Base-by-base conservation (phyloP, 2,113 vertebrate genomes). In the Onychorhynchus coronatus region DNA sequence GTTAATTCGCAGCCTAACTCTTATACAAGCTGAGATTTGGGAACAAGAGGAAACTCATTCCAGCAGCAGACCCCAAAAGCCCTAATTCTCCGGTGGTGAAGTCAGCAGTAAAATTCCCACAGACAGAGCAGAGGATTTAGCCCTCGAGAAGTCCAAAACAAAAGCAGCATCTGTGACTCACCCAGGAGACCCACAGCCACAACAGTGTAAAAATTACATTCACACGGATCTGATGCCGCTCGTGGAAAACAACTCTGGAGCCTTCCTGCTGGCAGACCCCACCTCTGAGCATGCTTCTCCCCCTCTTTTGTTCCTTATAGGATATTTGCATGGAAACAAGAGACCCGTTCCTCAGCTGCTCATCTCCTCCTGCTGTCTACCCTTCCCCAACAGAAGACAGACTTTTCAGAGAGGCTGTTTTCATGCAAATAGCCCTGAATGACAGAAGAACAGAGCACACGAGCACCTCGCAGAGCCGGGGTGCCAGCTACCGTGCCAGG, bases 121-220 rank as follows among this genome's bases (percentile, higher is more conserved):
- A 67, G 59, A 82, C 18, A 53, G 71, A 39, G 67, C 2, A 2
- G 24, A 76, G 39, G 67, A 88, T 74, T 90, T 59, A 84, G 61
- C 47, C 55, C 72, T 86, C 3, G 7, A 90, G 85, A 92, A 86
- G 63, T 37, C 59, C n/a, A 55, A 83, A 92, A 88, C 88, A 92
- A 90, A 94, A 92, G 92, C 75, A 93, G 91, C 85, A 95, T 89
- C 88, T 95, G 90, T 76, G 85, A 58, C 37, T 95, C 55, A 82
- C 59, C 78, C 88, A 27, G 7, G 89, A 95, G 88, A 94, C 77
- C 55, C 88, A 70, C 25, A 70, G 47, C 3, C 71, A 95, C 56
- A 84, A 59, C 53, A 61, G 70, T 41, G 75, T 85, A 93, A 96
- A 96, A 96, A 93, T 55, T 6, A 88, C 78, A 89, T 88, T 79